Percentiles rank a stretch among this genome's conserved stretches.
Evolutionary conservation across 2,888 invertebrate genomes (phyloP).

Genomic region (Brachypalpus laphriformis): DNA sequence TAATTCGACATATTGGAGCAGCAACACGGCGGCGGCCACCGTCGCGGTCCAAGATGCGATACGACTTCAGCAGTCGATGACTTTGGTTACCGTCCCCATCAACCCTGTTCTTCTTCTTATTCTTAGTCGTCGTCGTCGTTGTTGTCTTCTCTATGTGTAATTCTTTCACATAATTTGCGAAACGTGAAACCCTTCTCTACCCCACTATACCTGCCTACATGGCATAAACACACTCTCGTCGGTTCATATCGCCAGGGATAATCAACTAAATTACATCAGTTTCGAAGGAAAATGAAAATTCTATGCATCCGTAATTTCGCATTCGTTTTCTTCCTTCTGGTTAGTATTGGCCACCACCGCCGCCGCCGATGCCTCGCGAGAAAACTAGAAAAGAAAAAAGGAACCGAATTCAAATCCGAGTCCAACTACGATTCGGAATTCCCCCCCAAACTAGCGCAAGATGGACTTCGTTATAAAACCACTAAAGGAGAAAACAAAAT

Average conservation of each 20-base stretch:
- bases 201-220: not conserved
- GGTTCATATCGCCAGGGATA: slow-evolving; percentile 67
- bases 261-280: slow-evolving; percentile 73
- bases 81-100: slow-evolving; percentile 46
- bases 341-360: slow-evolving; percentile 24
- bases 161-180: slow-evolving; percentile 70
- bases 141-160: slow-evolving; percentile 16
- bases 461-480: slow-evolving; percentile 38
- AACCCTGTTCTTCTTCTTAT: slow-evolving; percentile 28
- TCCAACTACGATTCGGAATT: slow-evolving; percentile 9
- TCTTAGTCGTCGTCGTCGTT: not conserved
- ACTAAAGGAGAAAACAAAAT: slow-evolving; percentile 60
- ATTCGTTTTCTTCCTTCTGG: slow-evolving; percentile 69
- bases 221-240: not conserved
- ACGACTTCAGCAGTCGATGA: slow-evolving; percentile 67
- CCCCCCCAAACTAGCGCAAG: not conserved
- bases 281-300: slow-evolving; percentile 74
- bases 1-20: slow-evolving; percentile 67
- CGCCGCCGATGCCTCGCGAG: not conserved
- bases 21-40: not conserved
- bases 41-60: slow-evolving; percentile 41
- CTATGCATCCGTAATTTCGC: slow-evolving; percentile 70
- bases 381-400: slow-evolving; percentile 16
- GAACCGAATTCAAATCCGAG: slow-evolving; percentile 11
- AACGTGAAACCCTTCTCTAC: slow-evolving; percentile 60